Evolutionary conservation across 2,113 vertebrate genomes (phyloP).

Genomic region (Trichomycterus rosablanca): DNA sequence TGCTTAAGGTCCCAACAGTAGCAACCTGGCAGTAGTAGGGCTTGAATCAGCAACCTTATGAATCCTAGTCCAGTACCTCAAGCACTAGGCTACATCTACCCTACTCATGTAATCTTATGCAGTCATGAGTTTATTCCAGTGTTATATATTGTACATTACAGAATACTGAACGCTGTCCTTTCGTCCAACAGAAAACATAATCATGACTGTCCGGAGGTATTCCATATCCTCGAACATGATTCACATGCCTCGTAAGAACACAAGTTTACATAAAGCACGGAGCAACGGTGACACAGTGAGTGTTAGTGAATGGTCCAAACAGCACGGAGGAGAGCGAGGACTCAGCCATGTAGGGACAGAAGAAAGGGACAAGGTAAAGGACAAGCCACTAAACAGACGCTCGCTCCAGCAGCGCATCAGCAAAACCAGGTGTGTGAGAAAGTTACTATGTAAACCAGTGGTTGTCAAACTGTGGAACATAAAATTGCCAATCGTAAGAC

Average conservation of each 20-base stretch:
- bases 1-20: too few relatives aligned
- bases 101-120: too few relatives aligned
- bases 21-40: too few relatives aligned
- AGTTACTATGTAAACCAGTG: too few relatives aligned
- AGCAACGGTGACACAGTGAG: constrained; percentile 36
- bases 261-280: constrained; percentile 24
- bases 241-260: constrained; percentile 45
- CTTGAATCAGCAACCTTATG: too few relatives aligned
- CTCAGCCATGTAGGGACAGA: background rate
- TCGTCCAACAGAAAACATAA: constrained; percentile 67
- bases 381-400: constrained; percentile 51
- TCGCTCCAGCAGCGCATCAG: constrained; percentile 68
- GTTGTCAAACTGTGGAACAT: too few relatives aligned
- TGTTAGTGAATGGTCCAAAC: constrained; percentile 49
- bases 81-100: too few relatives aligned
- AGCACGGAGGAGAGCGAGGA: constrained; percentile 50
- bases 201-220: constrained; percentile 92
- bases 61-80: too few relatives aligned
- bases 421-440: constrained; percentile 74
- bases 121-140: too few relatives aligned
- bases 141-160: too few relatives aligned
- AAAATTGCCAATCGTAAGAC: too few relatives aligned
- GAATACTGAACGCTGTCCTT: constrained; percentile 31
- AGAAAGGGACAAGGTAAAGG: constrained; percentile 25
- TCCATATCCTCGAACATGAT: constrained; percentile 59